A percentile compares a stretch with the other conserved stretches of the same genome.
Evolutionary conservation across 1,140 invertebrate genomes (phyloP).

Genomic region (Zelostemma sp.): DNA sequence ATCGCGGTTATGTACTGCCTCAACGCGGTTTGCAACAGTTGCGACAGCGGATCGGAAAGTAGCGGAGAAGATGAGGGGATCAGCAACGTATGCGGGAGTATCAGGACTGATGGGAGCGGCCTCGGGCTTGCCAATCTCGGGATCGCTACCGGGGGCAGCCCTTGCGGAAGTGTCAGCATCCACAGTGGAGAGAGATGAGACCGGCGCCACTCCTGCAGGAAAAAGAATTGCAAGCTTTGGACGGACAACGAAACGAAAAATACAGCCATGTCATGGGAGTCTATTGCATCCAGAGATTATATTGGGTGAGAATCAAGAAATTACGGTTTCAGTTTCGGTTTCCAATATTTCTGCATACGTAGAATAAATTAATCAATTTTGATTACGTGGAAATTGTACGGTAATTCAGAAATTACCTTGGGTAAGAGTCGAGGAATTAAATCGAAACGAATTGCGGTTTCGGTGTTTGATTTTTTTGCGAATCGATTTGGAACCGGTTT

Average conservation of each 20-base stretch:
- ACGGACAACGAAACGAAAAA: conserved; percentile 37
- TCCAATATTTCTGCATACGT: too few species aligned
- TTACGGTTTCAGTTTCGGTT: too few species aligned
- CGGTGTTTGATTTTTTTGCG: too few species aligned
- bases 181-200: conserved; percentile 59
- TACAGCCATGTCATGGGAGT: conserved; percentile 71
- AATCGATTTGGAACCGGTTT: too few species aligned
- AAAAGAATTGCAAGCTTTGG: conserved; percentile 41
- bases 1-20: conserved; percentile 54
- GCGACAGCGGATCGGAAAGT: conserved; percentile 43
- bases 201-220: conserved; percentile 47
- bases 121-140: conserved; percentile 17
- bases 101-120: conserved; percentile 26
- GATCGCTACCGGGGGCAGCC: conserved; percentile 26
- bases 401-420: too few species aligned
- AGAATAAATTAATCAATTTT: too few species aligned
- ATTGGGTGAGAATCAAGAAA: conserved; percentile 64
- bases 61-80: conserved; percentile 42
- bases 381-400: too few species aligned
- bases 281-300: conserved; percentile 68
- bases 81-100: conserved; percentile 31
- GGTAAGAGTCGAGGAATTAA: too few species aligned
- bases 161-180: conserved; percentile 43
- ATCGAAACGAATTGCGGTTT: too few species aligned
- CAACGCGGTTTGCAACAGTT: conserved; percentile 55